A percentile compares a stretch with the other conserved stretches of the same genome.
Conservation (phyloP, 2,888 invertebrate species). For the Acanthoscelides obtectus region DNA sequence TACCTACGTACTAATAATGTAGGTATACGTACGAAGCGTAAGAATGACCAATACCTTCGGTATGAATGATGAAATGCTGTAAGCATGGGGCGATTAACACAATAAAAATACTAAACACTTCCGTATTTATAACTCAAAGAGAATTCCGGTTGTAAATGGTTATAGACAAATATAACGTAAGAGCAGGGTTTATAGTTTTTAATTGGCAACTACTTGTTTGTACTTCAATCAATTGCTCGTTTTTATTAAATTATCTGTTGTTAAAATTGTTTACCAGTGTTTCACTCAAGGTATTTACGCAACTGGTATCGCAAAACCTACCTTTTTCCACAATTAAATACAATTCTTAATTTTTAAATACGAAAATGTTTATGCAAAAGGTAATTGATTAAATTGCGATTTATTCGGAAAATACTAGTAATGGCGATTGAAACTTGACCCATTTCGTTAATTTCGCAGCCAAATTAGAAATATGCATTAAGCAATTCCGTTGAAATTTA, state of each 20-base stretch:
- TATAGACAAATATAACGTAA: neutral
- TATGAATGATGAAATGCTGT: no score
- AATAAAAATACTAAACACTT: no score
- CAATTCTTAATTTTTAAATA: neutral
- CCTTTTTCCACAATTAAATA: neutral
- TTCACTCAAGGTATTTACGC: constrained; percentile 7
- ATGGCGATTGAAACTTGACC: neutral
- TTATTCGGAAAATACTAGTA: neutral
- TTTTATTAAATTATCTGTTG: constrained; percentile 2
- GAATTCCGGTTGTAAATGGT: neutral
- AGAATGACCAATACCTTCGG: no score
- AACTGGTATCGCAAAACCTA: constrained; percentile 1
- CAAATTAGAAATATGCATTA: neutral
- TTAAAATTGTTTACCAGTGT: constrained; percentile 5
- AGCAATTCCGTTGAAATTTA: neutral
- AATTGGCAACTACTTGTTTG: neutral
- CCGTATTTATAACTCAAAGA: no score
- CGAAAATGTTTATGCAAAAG: neutral
- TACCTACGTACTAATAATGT: no score
- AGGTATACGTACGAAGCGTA: no score
- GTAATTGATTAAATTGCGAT: neutral
- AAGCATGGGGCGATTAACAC: no score
- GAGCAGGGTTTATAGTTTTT: neutral
- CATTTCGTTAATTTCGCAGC: neutral
- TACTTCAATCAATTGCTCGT: neutral